Percentiles rank a stretch among this genome's conserved stretches.
These are phyloP conservation scores for Eupithecia subumbrata DNA, from an alignment of 2,888 invertebrate genomes.

Conservation along the genomic window DNA sequence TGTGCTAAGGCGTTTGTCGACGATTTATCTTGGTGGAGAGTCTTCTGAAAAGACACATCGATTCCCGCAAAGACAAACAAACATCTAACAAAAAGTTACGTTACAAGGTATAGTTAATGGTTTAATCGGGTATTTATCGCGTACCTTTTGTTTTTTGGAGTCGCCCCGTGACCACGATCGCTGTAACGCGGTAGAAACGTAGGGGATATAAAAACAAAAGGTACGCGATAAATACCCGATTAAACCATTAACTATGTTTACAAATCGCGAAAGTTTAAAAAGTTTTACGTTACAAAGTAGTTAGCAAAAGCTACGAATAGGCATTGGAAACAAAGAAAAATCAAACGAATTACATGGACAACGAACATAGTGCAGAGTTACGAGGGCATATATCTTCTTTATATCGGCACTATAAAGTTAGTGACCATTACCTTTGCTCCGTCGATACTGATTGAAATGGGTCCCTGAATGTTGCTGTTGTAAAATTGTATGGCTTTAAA, in stretches of 20 bases:
- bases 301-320: neutral
- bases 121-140: no score
- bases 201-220: no score
- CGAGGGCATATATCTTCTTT: slow-evolving; percentile 16
- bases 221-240: no score
- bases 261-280: no score
- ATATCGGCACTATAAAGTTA: slow-evolving; percentile 27
- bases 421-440: slow-evolving; percentile 24
- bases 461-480: slow-evolving; percentile 1
- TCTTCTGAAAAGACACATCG: neutral
- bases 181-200: no score
- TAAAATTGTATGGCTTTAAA: slow-evolving; percentile 6
- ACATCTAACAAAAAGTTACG: neutral
- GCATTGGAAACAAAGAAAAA: neutral
- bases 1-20: no score
- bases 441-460: slow-evolving; percentile 44
- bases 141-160: no score
- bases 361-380: slow-evolving; percentile 2
- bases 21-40: no score
- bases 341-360: slow-evolving; percentile 2
- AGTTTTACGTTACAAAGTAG: neutral
- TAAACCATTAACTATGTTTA: no score
- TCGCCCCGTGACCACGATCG: no score
- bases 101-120: no score
- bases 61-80: neutral